These are phyloP conservation scores for Idaea straminata DNA, from an alignment of 2,888 invertebrate species.

Conservation along the genomic window DNA sequence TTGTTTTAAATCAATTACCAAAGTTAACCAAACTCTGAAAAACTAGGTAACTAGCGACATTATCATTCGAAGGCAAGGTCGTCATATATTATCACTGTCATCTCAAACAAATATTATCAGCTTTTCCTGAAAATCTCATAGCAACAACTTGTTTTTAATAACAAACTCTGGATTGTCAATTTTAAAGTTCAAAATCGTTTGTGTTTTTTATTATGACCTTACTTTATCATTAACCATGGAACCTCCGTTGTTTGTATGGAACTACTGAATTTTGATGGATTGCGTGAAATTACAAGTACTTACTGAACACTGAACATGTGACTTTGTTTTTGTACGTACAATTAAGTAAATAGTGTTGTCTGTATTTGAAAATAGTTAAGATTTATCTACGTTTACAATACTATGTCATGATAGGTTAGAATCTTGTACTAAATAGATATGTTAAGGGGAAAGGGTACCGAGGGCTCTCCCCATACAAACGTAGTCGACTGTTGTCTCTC, in stretches of 20 bases:
- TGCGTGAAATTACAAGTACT: slow-evolving; percentile 10
- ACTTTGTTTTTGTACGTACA: slow-evolving; percentile 10
- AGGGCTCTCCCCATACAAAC: no score
- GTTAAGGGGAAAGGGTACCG: no score
- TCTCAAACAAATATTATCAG: slow-evolving; percentile 52
- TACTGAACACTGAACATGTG: slow-evolving; percentile 15
- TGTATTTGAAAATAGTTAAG: no score
- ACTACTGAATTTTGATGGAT: slow-evolving; percentile 23
- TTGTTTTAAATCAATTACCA: not conserved
- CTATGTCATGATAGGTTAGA: no score
- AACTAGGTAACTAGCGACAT: slow-evolving; percentile 5
- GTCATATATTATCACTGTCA: slow-evolving; percentile 52
- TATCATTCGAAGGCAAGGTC: slow-evolving; percentile 43
- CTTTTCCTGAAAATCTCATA: slow-evolving; percentile 23
- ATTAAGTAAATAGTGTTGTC: not conserved
- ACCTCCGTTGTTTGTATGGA: slow-evolving; percentile 11
- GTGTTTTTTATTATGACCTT: slow-evolving; percentile 14
- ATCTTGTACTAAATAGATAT: no score
- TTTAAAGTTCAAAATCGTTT: not conserved
- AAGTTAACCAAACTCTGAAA: not conserved
- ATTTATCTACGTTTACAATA: not conserved
- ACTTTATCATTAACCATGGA: slow-evolving; percentile 24
- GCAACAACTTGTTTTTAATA: not conserved
- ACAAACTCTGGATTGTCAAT: not conserved
- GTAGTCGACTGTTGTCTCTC: no score